Evolutionary conservation across 2,888 invertebrate species (phyloP), one percentile per base, ranked within the genome.

Genomic region (Desoria tigrina): DNA sequence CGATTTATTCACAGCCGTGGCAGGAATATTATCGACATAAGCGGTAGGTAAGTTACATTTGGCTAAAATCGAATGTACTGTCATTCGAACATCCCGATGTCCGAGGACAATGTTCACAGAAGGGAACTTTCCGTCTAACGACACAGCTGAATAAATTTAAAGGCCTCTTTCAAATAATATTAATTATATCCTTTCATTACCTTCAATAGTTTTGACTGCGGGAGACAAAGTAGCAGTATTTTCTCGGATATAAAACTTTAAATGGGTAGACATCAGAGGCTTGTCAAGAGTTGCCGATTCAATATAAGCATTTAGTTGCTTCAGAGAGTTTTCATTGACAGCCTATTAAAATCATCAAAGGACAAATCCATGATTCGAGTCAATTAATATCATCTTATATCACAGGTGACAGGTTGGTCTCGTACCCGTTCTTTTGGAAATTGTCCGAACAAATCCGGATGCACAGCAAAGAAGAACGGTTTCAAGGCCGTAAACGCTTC

Each of bases 391-490:
- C n/a, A n/a, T n/a, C n/a, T n/a, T n/a, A n/a, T n/a, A n/a, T 23
- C 26, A 26, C 16, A 50, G 45, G n/a, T n/a, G n/a, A n/a, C n/a
- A n/a, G n/a, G n/a, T n/a, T n/a, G n/a, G n/a, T n/a, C n/a, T n/a
- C 81, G 82, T 83, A 92, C 93, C 81, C 91, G 86, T 83, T 95
- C 92, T 78, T 86, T 87, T 39, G 96, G 96, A 84, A 90, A 88
- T 81, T 90, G 89, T 61, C 93, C 93, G 84, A 96, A 96, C 53
- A 96, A 84, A 83, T 96, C 96, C 14, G 96, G 96, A 84, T 96
- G 96, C 2, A 96, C 95, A 65, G 89, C 89, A 80, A 96, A 95
- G 81, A 94, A 95, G 81, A 96, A 95, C 4, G 95, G 95, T 67
- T 95, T 84, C 53, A 96, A 82, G 0, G 95, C 95, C 26, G 94